These are phyloP conservation scores for Tauraco erythrolophus DNA, from an alignment of 2,113 vertebrate genomes.

Conservation along the genomic window DNA sequence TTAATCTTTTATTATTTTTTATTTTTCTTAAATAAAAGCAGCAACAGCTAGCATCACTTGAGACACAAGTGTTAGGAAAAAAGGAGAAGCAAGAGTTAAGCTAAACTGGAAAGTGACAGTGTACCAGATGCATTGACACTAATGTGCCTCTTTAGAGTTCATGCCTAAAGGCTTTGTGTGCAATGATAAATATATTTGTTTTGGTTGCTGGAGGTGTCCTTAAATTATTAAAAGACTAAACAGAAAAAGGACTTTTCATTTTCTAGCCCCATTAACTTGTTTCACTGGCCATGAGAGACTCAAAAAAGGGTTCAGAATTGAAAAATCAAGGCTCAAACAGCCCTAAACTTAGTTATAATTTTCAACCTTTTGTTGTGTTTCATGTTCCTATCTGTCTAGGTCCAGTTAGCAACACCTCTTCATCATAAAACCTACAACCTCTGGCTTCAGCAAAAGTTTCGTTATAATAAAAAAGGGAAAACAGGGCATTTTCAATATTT, in stretches of 20 bases:
- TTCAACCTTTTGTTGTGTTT: background rate
- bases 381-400: background rate
- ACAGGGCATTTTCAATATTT: conserved; percentile 10
- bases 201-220: conserved; percentile 47
- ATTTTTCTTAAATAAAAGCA: background rate
- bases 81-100: conserved; percentile 37
- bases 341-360: background rate
- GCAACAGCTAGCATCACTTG: background rate
- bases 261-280: conserved; percentile 40
- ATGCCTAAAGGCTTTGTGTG: conserved; percentile 49
- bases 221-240: conserved; percentile 72
- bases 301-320: background rate
- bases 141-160: conserved; percentile 50
- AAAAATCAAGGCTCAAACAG: conserved; percentile 10
- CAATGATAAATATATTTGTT: conserved; percentile 67
- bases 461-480: background rate
- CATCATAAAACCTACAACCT: background rate
- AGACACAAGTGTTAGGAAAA: background rate
- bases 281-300: background rate
- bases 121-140: conserved; percentile 42
- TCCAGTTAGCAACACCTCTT: background rate
- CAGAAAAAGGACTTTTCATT: conserved; percentile 33
- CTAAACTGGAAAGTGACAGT: conserved; percentile 23
- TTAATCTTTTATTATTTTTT: background rate
- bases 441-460: background rate